Conservation (phyloP, 2,888 invertebrate genomes). For the Platycnemis pennipes region DNA sequence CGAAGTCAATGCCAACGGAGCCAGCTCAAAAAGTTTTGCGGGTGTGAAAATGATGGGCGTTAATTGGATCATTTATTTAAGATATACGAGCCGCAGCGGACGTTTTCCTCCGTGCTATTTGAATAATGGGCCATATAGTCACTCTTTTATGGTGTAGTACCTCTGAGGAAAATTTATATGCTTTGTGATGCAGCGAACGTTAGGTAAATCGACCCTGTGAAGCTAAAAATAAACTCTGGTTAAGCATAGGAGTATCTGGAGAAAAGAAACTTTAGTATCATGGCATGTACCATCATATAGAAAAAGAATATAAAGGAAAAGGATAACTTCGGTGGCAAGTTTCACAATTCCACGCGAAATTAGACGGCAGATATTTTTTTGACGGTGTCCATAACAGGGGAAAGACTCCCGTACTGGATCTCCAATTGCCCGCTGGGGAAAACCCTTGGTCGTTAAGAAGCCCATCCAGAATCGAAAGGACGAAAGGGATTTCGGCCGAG, state of each 20-base stretch:
- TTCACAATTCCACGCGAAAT: neutral
- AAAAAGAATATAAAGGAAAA: too few species aligned
- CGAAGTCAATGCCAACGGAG: neutral
- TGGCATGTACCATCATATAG: too few species aligned
- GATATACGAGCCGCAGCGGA: neutral
- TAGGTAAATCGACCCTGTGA: neutral
- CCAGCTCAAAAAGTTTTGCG: neutral
- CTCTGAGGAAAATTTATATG: neutral
- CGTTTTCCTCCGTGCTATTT: neutral
- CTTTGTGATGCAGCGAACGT: neutral
- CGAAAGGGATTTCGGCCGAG: neutral
- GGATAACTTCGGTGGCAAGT: too few species aligned
- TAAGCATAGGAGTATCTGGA: too few species aligned
- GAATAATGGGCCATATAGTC: neutral
- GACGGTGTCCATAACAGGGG: neutral
- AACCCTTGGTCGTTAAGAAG: neutral
- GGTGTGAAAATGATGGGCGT: neutral
- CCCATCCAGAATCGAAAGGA: neutral
- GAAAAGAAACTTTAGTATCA: too few species aligned
- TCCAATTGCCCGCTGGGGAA: neutral
- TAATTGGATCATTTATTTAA: slow-evolving; percentile 4
- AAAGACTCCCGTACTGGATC: neutral
- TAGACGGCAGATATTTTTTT: neutral
- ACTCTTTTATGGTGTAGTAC: neutral
- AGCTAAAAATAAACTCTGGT: neutral